Evolutionary conservation across 2,888 invertebrate genomes (phyloP).

Genomic region (Aethes cnicana): DNA sequence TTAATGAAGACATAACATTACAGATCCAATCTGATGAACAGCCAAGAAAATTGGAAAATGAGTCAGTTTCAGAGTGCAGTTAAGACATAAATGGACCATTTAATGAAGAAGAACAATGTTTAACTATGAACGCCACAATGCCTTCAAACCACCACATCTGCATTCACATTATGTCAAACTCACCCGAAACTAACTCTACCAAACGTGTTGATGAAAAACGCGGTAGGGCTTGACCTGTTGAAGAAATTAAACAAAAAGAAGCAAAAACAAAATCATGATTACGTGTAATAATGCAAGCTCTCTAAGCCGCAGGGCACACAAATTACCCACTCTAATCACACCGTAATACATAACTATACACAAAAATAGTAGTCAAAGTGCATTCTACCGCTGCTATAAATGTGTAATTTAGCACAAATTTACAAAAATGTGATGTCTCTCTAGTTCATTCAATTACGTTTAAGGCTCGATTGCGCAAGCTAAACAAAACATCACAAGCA

Average conservation of each 20-base stretch:
- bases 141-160: constrained; percentile 77
- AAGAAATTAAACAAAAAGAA: constrained; percentile 84
- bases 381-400: constrained; percentile 12
- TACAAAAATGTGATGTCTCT: constrained; percentile 12
- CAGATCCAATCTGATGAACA: constrained; percentile 22
- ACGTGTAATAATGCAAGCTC: constrained; percentile 69
- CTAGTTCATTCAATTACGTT: constrained; percentile 26
- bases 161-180: constrained; percentile 82
- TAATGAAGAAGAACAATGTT: constrained; percentile 67
- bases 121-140: constrained; percentile 76
- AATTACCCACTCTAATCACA: constrained; percentile 59
- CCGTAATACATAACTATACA: constrained; percentile 31
- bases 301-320: constrained; percentile 60
- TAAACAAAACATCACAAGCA: constrained; percentile 52
- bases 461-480: constrained; percentile 25
- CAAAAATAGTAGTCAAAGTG: constrained; percentile 21
- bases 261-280: constrained; percentile 67
- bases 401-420: constrained; percentile 27
- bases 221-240: constrained; percentile 87
- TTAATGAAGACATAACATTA: constrained; percentile 4
- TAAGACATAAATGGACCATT: constrained; percentile 70
- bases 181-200: constrained; percentile 88
- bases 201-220: constrained; percentile 88
- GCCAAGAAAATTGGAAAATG: constrained; percentile 51
- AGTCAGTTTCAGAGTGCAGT: constrained; percentile 80